Base-by-base conservation (phyloP, 2,113 vertebrate species). In the Hiodon alosoides region DNA sequence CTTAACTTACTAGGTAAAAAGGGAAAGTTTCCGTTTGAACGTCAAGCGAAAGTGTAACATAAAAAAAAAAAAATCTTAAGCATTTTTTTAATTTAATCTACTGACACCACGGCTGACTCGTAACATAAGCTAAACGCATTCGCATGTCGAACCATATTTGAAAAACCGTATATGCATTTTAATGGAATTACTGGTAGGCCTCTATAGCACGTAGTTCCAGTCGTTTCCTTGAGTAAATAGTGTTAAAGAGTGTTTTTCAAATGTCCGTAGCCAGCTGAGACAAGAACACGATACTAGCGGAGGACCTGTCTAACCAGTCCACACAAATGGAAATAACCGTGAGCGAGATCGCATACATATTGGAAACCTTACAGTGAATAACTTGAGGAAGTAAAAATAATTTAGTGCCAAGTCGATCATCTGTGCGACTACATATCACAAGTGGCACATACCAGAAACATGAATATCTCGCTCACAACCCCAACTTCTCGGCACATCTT, bases 231-330 rank as follows among this genome's bases (percentile, higher is more conserved):
- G n/a, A n/a, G n/a, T n/a, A n/a, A n/a, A n/a, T n/a, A n/a, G n/a
- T n/a, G n/a, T n/a, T n/a, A n/a, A n/a, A n/a, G n/a, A n/a, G n/a
- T n/a, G n/a, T n/a, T n/a, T 48, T 46, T 11, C 31, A 11, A 67
- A 13, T 54, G 4, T 46, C n/a, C 55, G 51, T 17, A 74, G 2
- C 62, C 52, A 7, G 72, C 51, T 46, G 57, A 16, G 57, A 72
- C 59, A 74, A 51, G 72, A 74, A 54, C 5, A 16, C 7, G 7
- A 53, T 50, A 14, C 10, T 52, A 74, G 17, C 53, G 5, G 48
- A 2, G 62, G 62, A 74, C 72, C 72, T 67, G 52, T 31, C 10
- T 14, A 67, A 74, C 62, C 72, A 74, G 72, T 66, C 62, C 53
- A 46, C 16, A 8, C 17, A 64, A 46, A 10, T 10, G 54, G 5